Evolutionary conservation across 1,140 invertebrate species (phyloP).

Genomic region (Aporrectodea caliginosa): DNA sequence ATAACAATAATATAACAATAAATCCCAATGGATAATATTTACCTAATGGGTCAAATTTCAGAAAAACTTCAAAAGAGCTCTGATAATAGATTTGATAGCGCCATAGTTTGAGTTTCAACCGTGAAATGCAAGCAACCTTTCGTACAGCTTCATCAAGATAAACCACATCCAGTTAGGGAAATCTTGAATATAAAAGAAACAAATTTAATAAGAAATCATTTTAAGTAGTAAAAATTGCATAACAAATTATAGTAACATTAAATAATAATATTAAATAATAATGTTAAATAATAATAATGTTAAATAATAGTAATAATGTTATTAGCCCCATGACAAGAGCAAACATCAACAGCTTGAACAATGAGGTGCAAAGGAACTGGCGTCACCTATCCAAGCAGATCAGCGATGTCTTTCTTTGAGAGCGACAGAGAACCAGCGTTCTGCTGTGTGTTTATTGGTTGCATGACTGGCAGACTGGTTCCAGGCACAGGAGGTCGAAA

Average conservation of each 20-base stretch:
- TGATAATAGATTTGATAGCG: too few species aligned
- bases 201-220: neutral
- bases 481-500: neutral
- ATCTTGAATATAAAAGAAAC: neutral
- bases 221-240: neutral
- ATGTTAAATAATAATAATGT: neutral
- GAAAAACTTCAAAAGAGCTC: too few species aligned
- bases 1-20: too few species aligned
- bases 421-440: neutral
- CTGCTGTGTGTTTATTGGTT: neutral
- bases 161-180: neutral
- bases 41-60: too few species aligned
- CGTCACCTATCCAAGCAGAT: neutral
- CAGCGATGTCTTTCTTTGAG: neutral
- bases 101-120: too few species aligned
- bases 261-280: neutral
- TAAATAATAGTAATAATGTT: neutral
- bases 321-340: too few species aligned
- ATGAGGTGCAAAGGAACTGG: too few species aligned
- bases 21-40: too few species aligned
- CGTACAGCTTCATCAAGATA: too few species aligned
- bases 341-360: too few species aligned
- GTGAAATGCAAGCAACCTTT: too few species aligned
- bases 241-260: neutral
- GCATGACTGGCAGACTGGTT: neutral